These are phyloP conservation scores for Calephelis virginiensis DNA, from an alignment of 1,140 invertebrate genomes.

Conservation along the genomic window DNA sequence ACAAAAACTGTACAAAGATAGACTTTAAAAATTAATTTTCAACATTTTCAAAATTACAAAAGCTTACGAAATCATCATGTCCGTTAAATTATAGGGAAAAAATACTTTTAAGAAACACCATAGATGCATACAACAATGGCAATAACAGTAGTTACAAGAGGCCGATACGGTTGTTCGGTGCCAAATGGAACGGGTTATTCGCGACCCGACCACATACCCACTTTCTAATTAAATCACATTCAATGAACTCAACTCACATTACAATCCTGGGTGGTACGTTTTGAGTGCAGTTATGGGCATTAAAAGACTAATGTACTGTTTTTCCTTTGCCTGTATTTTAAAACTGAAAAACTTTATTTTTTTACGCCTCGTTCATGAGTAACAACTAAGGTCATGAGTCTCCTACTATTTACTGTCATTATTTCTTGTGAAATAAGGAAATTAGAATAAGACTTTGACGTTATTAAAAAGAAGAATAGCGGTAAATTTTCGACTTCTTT, in stretches of 20 bases:
- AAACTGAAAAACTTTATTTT: neutral
- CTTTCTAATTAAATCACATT: conserved; percentile 17
- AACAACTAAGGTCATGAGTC: no score
- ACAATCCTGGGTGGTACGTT: conserved; percentile 17
- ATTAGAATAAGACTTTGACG: no score
- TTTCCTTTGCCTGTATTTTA: conserved; percentile 4
- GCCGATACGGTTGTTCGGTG: conserved; percentile 9
- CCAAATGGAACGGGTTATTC: conserved; percentile 24
- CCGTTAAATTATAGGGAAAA: neutral
- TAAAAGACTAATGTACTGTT: conserved; percentile 11
- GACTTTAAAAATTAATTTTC: no score
- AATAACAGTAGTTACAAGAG: conserved; percentile 11
- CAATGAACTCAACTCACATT: conserved; percentile 15
- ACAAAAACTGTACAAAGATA: no score
- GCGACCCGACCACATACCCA: conserved; percentile 10
- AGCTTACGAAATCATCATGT: neutral
- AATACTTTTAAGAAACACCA: neutral
- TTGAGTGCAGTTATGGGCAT: conserved; percentile 11
- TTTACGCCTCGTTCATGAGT: no score
- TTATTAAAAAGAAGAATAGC: no score
- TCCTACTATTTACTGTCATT: no score
- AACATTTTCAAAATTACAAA: no score
- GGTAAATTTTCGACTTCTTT: no score
- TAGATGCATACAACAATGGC: neutral
- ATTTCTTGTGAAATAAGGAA: no score